Conservation (phyloP, 2,113 vertebrate genomes). For the Triplophysa rosa region DNA sequence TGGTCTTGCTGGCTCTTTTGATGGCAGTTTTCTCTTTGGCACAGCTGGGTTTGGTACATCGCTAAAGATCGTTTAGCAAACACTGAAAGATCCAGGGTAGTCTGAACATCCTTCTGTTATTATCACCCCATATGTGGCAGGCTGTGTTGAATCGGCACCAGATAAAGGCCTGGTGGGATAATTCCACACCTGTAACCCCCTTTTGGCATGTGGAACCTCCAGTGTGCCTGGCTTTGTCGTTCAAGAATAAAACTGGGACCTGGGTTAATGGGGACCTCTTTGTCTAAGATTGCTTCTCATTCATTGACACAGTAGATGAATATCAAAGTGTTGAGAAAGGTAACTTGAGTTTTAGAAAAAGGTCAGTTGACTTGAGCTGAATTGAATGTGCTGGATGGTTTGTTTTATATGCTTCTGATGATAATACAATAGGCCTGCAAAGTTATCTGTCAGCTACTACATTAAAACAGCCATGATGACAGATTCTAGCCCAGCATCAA, state of each 20-base stretch:
- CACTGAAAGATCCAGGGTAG: slow-evolving; percentile 54
- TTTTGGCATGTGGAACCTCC: slow-evolving; percentile 11
- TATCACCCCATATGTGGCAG: slow-evolving; percentile 55
- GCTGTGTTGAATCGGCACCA: slow-evolving; percentile 39
- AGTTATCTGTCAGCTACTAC: not conserved
- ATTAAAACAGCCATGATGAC: not conserved
- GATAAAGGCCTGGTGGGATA: slow-evolving; percentile 45
- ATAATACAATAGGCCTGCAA: not conserved
- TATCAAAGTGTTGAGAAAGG: not conserved
- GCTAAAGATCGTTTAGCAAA: slow-evolving; percentile 53
- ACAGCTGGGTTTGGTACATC: slow-evolving; percentile 56
- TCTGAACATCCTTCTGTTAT: slow-evolving; percentile 51
- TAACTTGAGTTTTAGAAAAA: slow-evolving; percentile 11
- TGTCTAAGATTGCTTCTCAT: slow-evolving; percentile 24
- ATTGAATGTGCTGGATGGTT: slow-evolving; percentile 19
- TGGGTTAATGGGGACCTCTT: not conserved
- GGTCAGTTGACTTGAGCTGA: slow-evolving; percentile 25
- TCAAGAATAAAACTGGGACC: not conserved
- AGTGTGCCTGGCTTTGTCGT: slow-evolving; percentile 37
- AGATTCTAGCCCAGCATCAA: slow-evolving; percentile 18
- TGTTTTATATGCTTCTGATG: slow-evolving; percentile 22
- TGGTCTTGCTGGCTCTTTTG: slow-evolving; percentile 37
- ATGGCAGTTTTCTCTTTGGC: slow-evolving; percentile 34
- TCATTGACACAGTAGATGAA: slow-evolving; percentile 2
- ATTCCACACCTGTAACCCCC: slow-evolving; percentile 40